Evolutionary conservation across 2,113 vertebrate species (phyloP).

Genomic region (Dasyprocta punctata): DNA sequence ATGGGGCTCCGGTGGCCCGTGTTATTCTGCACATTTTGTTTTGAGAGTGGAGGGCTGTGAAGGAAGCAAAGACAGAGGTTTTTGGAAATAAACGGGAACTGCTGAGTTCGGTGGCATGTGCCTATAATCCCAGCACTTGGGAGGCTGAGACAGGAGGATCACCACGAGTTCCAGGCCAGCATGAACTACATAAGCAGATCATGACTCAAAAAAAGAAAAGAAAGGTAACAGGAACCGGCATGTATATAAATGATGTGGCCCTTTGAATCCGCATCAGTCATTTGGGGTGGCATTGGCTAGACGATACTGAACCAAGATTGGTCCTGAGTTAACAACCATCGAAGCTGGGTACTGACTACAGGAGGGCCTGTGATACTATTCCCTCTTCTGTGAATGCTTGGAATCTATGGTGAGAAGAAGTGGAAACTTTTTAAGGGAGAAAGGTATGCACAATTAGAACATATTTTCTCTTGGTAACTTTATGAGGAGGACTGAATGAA

Average conservation of each 20-base stretch:
- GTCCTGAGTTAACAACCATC: background rate
- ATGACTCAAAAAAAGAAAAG: background rate
- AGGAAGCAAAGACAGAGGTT: background rate
- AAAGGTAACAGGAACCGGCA: background rate
- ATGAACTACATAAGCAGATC: background rate
- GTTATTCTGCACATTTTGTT: background rate
- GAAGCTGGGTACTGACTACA: background rate
- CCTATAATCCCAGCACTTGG: background rate
- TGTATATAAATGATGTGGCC: background rate
- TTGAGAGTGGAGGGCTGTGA: background rate
- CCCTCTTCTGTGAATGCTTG: background rate
- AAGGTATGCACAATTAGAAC: background rate
- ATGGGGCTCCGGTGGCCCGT: background rate
- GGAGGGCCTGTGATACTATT: accelerated
- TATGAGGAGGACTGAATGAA: background rate
- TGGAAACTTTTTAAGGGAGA: background rate
- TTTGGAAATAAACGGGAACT: background rate
- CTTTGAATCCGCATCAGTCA: background rate
- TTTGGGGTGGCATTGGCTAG: background rate
- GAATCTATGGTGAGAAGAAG: background rate
- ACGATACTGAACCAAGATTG: background rate
- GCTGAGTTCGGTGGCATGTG: background rate
- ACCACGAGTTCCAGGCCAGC: background rate
- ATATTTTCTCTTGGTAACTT: background rate
- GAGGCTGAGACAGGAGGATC: background rate